phyloP scores from a whole-genome alignment of 2,113 vertebrate species.

The Fregata magnificens region DNA sequence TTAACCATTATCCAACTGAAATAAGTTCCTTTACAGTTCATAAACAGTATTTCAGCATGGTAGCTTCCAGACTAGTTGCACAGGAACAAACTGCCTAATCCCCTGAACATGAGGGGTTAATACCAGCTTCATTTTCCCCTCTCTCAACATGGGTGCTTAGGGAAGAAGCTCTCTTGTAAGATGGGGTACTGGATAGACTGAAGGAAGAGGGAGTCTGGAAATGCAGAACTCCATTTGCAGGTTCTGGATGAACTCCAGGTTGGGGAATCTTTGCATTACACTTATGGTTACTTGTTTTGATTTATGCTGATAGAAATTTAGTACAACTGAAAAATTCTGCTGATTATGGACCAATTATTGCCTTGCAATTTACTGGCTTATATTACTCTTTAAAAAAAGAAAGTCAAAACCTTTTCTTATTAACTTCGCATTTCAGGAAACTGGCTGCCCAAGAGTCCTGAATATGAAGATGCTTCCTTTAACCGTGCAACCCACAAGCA shows the following conservation, averaged over 20 bases:
- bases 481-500: neutral
- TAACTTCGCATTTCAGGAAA: neutral
- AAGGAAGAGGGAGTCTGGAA: neutral
- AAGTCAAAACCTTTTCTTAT: neutral
- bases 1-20: constrained; percentile 60
- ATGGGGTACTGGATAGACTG: neutral
- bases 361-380: neutral
- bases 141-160: neutral
- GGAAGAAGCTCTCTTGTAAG: neutral
- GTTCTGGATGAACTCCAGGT: neutral
- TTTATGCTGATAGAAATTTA: neutral
- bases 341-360: neutral
- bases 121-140: neutral
- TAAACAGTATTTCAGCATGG: constrained; percentile 44
- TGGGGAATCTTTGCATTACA: neutral
- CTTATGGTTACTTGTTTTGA: neutral
- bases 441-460: neutral
- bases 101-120: neutral
- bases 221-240: neutral
- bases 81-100: neutral
- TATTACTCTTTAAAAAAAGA: neutral
- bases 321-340: neutral
- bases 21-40: constrained; percentile 61
- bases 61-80: neutral
- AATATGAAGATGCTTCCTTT: neutral